Evolutionary conservation across 2,888 invertebrate genomes (phyloP).

Genomic region (Acleris cristana): DNA sequence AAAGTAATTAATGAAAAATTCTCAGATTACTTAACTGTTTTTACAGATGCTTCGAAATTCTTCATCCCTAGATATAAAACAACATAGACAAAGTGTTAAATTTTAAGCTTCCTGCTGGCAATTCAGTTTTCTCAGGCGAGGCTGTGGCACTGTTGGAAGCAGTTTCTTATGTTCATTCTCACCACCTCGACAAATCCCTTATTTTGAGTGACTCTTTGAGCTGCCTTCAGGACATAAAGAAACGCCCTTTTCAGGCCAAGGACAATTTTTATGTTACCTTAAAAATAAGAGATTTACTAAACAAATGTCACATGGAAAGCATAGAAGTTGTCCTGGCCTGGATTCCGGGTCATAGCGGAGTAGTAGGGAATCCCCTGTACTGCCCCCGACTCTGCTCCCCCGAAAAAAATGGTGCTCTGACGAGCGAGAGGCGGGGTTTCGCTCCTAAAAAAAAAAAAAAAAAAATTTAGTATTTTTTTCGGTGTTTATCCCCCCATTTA

Average conservation of each 20-base stretch:
- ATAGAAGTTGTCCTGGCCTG: slow-evolving; percentile 4
- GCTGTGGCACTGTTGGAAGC: neutral
- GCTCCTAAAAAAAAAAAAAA: too few relatives aligned
- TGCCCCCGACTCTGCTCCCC: too few relatives aligned
- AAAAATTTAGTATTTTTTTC: too few relatives aligned
- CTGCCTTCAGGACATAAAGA: neutral
- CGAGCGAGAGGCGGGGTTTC: too few relatives aligned
- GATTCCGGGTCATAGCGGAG: too few relatives aligned
- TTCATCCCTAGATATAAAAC: too few relatives aligned
- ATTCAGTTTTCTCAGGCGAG: neutral
- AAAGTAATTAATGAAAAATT: neutral
- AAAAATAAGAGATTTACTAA: neutral
- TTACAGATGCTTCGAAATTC: neutral
- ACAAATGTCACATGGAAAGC: neutral
- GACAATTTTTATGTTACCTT: neutral
- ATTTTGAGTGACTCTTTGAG: slow-evolving; percentile 9
- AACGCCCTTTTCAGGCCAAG: neutral
- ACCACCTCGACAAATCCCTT: neutral
- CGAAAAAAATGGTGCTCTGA: too few relatives aligned
- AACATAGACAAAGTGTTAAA: too few relatives aligned
- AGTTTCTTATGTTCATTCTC: neutral
- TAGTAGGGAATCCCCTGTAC: too few relatives aligned
- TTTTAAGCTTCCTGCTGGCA: neutral
- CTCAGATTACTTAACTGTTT: neutral
- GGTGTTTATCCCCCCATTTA: too few relatives aligned